Conservation (phyloP, 2,797 vertebrate species). For the Vultur gryphus region DNA sequence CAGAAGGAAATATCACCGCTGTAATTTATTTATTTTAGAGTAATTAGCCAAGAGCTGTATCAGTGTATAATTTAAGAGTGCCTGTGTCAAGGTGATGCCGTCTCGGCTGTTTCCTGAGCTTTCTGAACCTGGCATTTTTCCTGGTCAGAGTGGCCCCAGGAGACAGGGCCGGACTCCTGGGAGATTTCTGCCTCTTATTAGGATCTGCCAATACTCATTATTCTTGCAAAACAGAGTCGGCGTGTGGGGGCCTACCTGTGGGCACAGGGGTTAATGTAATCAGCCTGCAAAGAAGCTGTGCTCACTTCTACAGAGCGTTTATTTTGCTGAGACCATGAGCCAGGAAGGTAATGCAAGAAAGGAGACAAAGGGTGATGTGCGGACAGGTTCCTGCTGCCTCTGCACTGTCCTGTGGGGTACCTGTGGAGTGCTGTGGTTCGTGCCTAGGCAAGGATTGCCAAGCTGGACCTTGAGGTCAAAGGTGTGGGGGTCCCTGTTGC, state of each 20-base stretch:
- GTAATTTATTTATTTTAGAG: neutral
- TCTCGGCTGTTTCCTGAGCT: neutral
- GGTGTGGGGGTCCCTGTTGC: neutral
- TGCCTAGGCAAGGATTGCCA: neutral
- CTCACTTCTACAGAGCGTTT: neutral
- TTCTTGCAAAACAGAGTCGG: neutral
- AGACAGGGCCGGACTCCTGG: neutral
- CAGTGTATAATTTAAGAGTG: neutral
- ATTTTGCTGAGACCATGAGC: neutral
- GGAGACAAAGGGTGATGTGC: neutral
- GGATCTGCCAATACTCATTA: neutral
- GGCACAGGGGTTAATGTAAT: neutral
- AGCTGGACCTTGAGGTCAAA: neutral
- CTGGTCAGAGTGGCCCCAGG: neutral
- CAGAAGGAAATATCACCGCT: neutral
- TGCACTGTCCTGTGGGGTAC: neutral
- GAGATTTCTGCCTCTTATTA: neutral
- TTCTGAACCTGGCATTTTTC: neutral
- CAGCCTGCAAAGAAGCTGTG: neutral
- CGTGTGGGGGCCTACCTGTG: rapidly evolving
- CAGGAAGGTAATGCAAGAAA: neutral
- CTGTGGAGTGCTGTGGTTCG: neutral
- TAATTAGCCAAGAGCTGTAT: neutral
- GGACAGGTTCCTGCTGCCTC: neutral
- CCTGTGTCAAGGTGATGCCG: neutral